Percentiles rank a stretch among this genome's conserved stretches.
Conservation (phyloP, 2,888 invertebrate species). For the Andricus curvator region DNA sequence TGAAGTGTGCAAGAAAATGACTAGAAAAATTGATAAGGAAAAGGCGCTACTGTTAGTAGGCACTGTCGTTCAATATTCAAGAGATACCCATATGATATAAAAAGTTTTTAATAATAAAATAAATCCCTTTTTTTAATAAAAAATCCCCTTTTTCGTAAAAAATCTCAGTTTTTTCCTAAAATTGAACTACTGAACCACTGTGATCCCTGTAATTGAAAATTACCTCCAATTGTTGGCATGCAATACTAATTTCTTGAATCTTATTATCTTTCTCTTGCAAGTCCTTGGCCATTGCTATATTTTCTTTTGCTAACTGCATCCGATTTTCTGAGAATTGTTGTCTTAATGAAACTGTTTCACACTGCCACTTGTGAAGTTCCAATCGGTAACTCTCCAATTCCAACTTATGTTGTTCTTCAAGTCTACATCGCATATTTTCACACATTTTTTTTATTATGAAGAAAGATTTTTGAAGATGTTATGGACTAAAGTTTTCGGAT, state of each 20-base stretch:
- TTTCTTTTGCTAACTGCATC: constrained; percentile 26
- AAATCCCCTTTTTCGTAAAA: too few relatives aligned
- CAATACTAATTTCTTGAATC: constrained; percentile 78
- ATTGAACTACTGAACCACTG: too few relatives aligned
- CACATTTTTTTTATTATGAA: constrained; percentile 11
- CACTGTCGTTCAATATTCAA: too few relatives aligned
- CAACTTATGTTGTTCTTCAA: constrained; percentile 83
- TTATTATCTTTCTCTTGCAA: constrained; percentile 77
- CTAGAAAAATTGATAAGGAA: too few relatives aligned
- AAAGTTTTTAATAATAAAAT: too few relatives aligned
- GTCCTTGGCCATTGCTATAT: constrained; percentile 17
- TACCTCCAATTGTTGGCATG: constrained; percentile 76
- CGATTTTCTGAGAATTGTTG: constrained; percentile 77
- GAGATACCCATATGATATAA: too few relatives aligned
- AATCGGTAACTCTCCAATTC: constrained; percentile 84
- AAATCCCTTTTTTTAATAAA: too few relatives aligned
- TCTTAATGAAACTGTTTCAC: constrained; percentile 79
- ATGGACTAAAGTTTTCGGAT: background rate
- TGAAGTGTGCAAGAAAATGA: too few relatives aligned
- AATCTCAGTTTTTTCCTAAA: too few relatives aligned
- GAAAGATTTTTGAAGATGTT: background rate
- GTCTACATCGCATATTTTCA: constrained; percentile 66
- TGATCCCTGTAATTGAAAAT: background rate
- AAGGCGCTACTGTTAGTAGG: too few relatives aligned
- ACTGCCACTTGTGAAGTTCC: constrained; percentile 83